Percentiles rank a stretch among this genome's conserved stretches.
phyloP scores from a whole-genome alignment of 2,888 invertebrate genomes.

The Aspidiotus destructor region DNA sequence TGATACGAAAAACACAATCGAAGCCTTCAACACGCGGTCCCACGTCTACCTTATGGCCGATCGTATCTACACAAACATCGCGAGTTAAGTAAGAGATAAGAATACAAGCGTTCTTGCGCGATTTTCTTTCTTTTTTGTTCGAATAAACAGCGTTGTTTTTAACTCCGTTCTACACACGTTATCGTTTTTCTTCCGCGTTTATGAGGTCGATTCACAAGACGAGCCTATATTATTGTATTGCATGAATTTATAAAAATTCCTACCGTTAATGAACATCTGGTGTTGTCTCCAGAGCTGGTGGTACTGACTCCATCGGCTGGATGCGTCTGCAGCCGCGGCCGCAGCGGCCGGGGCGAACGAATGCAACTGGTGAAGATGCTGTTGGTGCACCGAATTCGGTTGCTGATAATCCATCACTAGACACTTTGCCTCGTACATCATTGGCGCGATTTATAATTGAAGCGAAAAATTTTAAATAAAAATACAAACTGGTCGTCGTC shows the following conservation, averaged over 20 bases:
- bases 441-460: slow-evolving; percentile 10
- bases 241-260: not conserved
- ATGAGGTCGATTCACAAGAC: too few relatives aligned
- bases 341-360: slow-evolving; percentile 40
- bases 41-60: too few relatives aligned
- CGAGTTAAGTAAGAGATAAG: too few relatives aligned
- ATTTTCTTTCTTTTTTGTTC: too few relatives aligned
- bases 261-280: slow-evolving; percentile 56
- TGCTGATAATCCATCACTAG: slow-evolving; percentile 40
- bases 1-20: too few relatives aligned
- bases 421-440: slow-evolving; percentile 39
- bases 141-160: too few relatives aligned
- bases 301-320: slow-evolving; percentile 58
- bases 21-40: too few relatives aligned
- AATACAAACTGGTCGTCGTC: not conserved
- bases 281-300: slow-evolving; percentile 68
- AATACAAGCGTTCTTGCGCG: too few relatives aligned
- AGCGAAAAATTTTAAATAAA: slow-evolving; percentile 6
- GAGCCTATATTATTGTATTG: too few relatives aligned
- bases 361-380: slow-evolving; percentile 54
- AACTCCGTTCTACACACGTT: too few relatives aligned
- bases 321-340: slow-evolving; percentile 39
- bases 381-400: slow-evolving; percentile 44
- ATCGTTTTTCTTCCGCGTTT: too few relatives aligned
- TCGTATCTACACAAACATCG: too few relatives aligned